Evolutionary conservation across 2,888 invertebrate species (phyloP).

Genomic region (Lycophotia porphyrea): DNA sequence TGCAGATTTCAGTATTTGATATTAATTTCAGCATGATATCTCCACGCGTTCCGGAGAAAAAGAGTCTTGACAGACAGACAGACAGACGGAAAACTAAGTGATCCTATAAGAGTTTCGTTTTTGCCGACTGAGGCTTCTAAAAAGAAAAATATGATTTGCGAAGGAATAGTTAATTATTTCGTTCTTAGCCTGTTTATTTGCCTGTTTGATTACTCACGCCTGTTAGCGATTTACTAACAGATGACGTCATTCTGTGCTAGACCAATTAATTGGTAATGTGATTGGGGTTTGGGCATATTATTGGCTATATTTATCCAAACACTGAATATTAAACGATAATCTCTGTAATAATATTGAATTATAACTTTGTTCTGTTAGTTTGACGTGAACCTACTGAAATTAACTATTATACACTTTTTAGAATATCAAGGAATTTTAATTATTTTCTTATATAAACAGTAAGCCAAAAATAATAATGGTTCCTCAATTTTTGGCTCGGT

Average conservation of each 20-base stretch:
- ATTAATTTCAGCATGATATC: too few relatives aligned
- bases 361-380: neutral
- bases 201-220: neutral
- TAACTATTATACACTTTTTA: neutral
- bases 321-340: conserved; percentile 13
- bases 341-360: conserved; percentile 7
- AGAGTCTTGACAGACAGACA: too few relatives aligned
- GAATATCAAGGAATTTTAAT: neutral
- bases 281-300: conserved; percentile 20
- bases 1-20: too few relatives aligned
- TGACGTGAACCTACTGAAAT: neutral
- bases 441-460: neutral
- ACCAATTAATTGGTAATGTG: conserved; percentile 27
- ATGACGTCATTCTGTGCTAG: conserved; percentile 6
- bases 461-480: neutral
- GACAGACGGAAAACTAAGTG: too few relatives aligned
- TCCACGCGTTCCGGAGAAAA: too few relatives aligned
- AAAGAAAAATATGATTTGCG: neutral
- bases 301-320: conserved; percentile 15
- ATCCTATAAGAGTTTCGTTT: too few relatives aligned
- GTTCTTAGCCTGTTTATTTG: neutral
- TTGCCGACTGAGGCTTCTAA: too few relatives aligned
- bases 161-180: neutral
- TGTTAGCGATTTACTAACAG: conserved; percentile 13
- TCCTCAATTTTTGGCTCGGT: neutral